These are phyloP conservation scores for Rissa tridactyla DNA, from an alignment of 2,113 vertebrate genomes.

Conservation along the genomic window DNA sequence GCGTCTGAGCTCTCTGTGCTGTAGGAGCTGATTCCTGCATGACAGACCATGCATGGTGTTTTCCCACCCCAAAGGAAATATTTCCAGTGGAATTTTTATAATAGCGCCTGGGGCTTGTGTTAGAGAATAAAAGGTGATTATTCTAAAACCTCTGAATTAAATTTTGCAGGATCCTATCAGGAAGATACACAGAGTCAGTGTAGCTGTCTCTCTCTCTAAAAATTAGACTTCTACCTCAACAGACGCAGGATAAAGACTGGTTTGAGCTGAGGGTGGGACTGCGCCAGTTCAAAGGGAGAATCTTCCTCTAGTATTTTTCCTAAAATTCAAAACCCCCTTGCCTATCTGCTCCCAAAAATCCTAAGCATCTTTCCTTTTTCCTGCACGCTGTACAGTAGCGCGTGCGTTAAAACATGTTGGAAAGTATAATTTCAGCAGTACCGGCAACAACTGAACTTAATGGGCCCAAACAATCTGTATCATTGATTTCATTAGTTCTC, in stretches of 20 bases:
- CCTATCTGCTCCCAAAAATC: neutral
- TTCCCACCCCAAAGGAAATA: slow-evolving; percentile 46
- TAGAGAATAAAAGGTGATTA: neutral
- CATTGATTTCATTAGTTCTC: neutral
- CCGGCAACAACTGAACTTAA: neutral
- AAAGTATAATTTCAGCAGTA: neutral
- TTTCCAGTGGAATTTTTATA: slow-evolving; percentile 50
- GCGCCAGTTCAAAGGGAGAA: rapidly evolving
- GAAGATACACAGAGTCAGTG: neutral
- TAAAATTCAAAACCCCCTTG: neutral
- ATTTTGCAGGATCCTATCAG: neutral
- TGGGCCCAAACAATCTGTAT: neutral
- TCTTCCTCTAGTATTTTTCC: neutral
- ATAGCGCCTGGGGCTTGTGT: neutral
- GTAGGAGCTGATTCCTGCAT: neutral
- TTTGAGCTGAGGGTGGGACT: neutral
- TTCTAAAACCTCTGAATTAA: neutral
- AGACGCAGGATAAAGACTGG: neutral
- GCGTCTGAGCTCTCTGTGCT: neutral
- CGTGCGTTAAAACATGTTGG: neutral
- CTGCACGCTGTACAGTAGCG: neutral
- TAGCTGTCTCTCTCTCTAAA: neutral
- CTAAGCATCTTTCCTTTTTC: neutral
- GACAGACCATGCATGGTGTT: slow-evolving; percentile 13
- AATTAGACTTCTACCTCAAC: neutral